These are phyloP conservation scores for Drosophila funebris DNA, from an alignment of 1,140 invertebrate genomes.

Conservation along the genomic window DNA sequence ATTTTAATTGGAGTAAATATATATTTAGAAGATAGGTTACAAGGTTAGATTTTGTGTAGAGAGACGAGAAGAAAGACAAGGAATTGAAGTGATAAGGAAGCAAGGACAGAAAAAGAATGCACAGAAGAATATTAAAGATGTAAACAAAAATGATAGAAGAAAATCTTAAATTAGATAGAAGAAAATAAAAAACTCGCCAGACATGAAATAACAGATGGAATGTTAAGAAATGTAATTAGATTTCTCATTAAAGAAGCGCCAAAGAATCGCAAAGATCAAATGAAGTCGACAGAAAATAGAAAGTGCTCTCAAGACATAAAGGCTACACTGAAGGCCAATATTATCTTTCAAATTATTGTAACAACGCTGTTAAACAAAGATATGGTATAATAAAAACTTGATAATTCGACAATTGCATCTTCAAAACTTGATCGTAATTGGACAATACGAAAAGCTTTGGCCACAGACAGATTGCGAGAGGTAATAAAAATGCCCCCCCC, in stretches of 20 bases:
- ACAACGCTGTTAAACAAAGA: too few relatives aligned
- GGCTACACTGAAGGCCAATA: background rate
- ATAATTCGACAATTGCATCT: background rate
- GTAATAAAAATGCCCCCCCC: background rate
- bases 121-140: too few relatives aligned
- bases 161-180: too few relatives aligned
- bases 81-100: background rate
- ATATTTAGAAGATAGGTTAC: background rate
- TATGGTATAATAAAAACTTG: background rate
- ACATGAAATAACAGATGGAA: too few relatives aligned
- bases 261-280: too few relatives aligned
- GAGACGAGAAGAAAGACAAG: background rate
- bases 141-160: too few relatives aligned
- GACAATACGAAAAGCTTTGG: background rate
- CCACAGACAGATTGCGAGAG: background rate
- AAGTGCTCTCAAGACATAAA: too few relatives aligned
- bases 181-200: too few relatives aligned
- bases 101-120: background rate
- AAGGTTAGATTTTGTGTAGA: too few relatives aligned
- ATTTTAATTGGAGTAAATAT: background rate
- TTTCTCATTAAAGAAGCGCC: too few relatives aligned
- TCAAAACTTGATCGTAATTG: background rate
- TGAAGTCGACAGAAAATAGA: too few relatives aligned
- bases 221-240: too few relatives aligned
- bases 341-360: background rate